phyloP scores from a whole-genome alignment of 2,888 invertebrate genomes.

The Nymphalis urticae region DNA sequence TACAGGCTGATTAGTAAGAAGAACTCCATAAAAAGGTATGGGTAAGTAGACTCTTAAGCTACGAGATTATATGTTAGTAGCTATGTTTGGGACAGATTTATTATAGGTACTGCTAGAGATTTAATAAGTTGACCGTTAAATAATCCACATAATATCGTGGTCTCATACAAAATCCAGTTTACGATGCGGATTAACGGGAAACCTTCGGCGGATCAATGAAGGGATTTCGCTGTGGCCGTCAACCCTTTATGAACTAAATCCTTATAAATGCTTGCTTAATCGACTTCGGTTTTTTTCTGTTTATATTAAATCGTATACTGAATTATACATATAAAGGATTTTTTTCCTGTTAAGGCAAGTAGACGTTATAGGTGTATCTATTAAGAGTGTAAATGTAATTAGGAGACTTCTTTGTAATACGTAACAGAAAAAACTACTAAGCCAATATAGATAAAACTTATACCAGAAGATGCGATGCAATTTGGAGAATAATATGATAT shows the following conservation, averaged over 20 bases:
- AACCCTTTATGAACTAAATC: conserved; percentile 37
- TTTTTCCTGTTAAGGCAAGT: too few relatives aligned
- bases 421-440: too few relatives aligned
- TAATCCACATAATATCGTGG: conserved; percentile 35
- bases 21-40: not conserved
- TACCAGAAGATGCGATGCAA: too few relatives aligned
- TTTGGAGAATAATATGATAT: too few relatives aligned
- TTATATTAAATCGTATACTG: conserved; percentile 8
- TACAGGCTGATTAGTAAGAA: too few relatives aligned
- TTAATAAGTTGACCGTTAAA: conserved; percentile 35
- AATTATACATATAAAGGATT: not conserved
- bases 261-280: conserved; percentile 35
- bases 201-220: conserved; percentile 36
- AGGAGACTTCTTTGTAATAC: too few relatives aligned
- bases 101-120: conserved; percentile 10
- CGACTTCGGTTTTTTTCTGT: conserved; percentile 12
- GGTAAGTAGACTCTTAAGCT: not conserved
- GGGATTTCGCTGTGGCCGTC: conserved; percentile 34
- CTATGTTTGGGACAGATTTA: not conserved
- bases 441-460: too few relatives aligned
- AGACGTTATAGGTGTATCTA: too few relatives aligned
- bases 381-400: too few relatives aligned
- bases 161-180: conserved; percentile 38
- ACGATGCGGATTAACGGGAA: conserved; percentile 34
- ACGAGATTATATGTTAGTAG: not conserved